phyloP scores from a whole-genome alignment of 2,797 vertebrate species.

The Nothura maculosa region DNA sequence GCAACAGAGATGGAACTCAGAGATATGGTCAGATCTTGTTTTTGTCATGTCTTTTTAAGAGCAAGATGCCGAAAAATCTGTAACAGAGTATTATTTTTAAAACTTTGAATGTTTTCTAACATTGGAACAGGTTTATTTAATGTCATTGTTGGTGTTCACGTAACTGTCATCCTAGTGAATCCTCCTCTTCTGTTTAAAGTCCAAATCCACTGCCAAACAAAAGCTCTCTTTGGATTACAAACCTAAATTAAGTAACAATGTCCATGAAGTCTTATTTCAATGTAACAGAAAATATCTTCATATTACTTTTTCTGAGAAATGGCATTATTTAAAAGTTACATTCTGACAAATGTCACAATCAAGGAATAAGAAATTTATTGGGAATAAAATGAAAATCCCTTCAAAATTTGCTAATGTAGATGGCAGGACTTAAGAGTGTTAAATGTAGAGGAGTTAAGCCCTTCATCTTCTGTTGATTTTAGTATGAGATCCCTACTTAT shows the following conservation, averaged over 20 bases:
- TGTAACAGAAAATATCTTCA: background rate
- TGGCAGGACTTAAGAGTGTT: background rate
- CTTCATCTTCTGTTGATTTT: background rate
- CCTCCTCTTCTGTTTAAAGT: background rate
- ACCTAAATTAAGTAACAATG: background rate
- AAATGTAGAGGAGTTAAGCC: background rate
- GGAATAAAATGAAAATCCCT: background rate
- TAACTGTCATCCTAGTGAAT: background rate
- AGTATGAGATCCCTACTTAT: background rate
- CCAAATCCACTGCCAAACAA: background rate
- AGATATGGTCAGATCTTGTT: background rate
- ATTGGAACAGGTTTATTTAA: background rate
- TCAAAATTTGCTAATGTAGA: background rate
- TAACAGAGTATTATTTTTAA: background rate
- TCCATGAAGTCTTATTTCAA: background rate
- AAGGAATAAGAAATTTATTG: background rate
- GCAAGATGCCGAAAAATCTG: background rate
- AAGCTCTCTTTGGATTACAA: constrained; percentile 17
- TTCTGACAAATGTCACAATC: background rate
- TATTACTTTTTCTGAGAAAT: background rate
- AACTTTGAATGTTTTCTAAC: background rate
- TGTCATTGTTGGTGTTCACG: background rate
- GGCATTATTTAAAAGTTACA: background rate
- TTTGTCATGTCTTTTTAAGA: background rate
- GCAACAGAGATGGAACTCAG: background rate